Conservation (phyloP, 2,113 vertebrate species). For the Cyanistes caeruleus region DNA sequence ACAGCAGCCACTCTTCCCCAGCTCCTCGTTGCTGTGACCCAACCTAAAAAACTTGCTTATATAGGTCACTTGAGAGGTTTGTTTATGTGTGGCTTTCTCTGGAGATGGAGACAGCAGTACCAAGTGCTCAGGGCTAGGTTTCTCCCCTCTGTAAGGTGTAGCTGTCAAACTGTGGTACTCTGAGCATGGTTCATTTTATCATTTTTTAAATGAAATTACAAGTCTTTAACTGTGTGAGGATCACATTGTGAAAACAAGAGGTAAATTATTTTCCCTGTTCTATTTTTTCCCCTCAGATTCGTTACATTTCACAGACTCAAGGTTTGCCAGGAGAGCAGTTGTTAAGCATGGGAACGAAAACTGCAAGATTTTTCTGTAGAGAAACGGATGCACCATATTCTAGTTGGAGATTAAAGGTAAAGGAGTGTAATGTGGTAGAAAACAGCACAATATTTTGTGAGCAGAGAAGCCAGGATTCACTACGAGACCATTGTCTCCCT, state of each 20-base stretch:
- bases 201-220: neutral
- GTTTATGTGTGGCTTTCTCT: neutral
- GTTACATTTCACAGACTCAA: conserved; percentile 99
- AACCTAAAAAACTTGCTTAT: neutral
- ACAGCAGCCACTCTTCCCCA: neutral
- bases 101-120: neutral
- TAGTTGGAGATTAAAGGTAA: conserved; percentile 96
- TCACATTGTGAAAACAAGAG: neutral
- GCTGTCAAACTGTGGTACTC: accelerated
- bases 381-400: conserved; percentile 89
- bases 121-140: neutral
- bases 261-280: neutral
- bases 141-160: neutral
- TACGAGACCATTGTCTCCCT: accelerated
- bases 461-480: neutral
- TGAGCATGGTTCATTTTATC: neutral
- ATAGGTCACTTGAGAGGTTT: neutral
- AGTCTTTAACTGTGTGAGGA: neutral
- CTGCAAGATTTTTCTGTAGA: conserved; percentile 86
- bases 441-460: neutral
- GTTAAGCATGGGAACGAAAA: conserved; percentile 94
- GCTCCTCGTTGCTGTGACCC: neutral
- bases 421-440: neutral
- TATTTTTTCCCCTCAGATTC: conserved; percentile 81
- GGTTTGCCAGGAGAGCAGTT: conserved; percentile 92